These are phyloP conservation scores for Hippocampus mohnikei DNA, from an alignment of 2,113 vertebrate species.

Conservation along the genomic window DNA sequence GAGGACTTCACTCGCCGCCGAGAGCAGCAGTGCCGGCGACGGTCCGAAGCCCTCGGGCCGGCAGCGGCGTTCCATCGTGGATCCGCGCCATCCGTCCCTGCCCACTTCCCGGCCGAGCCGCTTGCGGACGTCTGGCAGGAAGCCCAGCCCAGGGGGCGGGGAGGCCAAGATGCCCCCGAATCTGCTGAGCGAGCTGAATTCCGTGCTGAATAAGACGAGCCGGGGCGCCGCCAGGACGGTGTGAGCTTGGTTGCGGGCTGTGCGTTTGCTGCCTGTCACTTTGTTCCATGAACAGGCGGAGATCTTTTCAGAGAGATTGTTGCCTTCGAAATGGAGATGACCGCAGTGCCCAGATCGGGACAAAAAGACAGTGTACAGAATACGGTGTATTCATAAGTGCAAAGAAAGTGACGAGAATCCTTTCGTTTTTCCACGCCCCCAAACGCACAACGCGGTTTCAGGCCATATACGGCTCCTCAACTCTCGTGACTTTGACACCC, in stretches of 20 bases:
- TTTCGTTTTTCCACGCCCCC: too few species aligned
- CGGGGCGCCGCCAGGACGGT: not conserved
- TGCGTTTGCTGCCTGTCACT: too few species aligned
- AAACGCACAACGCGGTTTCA: too few species aligned
- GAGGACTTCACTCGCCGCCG: slow-evolving; percentile 12
- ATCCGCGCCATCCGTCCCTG: slow-evolving; percentile 3
- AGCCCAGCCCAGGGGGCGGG: slow-evolving; percentile 1
- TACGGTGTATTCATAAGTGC: too few species aligned
- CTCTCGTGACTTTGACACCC: too few species aligned
- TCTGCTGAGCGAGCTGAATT: slow-evolving; percentile 83
- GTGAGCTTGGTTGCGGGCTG: not conserved
- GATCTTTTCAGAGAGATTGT: too few species aligned
- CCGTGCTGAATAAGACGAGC: slow-evolving; percentile 79
- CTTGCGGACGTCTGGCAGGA: slow-evolving; percentile 30
- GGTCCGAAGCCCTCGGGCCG: not conserved
- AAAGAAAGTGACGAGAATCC: too few species aligned
- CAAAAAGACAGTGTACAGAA: too few species aligned
- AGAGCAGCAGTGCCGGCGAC: not conserved
- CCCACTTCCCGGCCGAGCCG: not conserved
- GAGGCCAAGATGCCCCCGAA: slow-evolving; percentile 70
- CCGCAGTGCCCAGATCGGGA: too few species aligned
- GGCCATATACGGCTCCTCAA: too few species aligned
- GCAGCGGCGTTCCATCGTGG: not conserved
- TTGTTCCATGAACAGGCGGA: too few species aligned
- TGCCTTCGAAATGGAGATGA: too few species aligned